Evolutionary conservation across 2,888 invertebrate genomes (phyloP).

Genomic region (Emesis russula): DNA sequence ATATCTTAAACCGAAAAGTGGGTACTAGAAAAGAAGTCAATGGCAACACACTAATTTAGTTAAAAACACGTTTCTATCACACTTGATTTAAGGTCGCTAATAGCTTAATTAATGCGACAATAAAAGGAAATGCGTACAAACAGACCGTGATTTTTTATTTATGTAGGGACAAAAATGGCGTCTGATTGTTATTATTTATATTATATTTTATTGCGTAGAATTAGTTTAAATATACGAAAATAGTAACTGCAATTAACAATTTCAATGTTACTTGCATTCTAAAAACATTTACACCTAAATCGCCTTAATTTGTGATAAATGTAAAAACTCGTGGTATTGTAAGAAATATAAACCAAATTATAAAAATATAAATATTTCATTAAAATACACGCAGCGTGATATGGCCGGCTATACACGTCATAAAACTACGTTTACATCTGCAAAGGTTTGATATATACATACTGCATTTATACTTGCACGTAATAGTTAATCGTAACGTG

Average conservation of each 20-base stretch:
- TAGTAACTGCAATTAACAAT: slow-evolving; percentile 19
- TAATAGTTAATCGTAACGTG: background rate
- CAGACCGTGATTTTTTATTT: too few relatives aligned
- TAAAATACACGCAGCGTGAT: background rate
- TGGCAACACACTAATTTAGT: background rate
- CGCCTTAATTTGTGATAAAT: slow-evolving; percentile 14
- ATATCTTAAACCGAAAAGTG: background rate
- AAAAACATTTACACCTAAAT: slow-evolving; percentile 4
- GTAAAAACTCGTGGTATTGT: slow-evolving; percentile 30
- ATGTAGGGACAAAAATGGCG: background rate
- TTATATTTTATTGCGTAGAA: background rate
- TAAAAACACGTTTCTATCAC: background rate
- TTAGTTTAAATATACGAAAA: background rate
- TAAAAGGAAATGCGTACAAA: background rate
- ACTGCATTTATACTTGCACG: background rate
- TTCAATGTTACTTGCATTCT: background rate
- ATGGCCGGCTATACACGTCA: too few relatives aligned
- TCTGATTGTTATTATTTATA: background rate
- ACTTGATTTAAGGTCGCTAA: background rate
- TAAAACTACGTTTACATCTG: background rate
- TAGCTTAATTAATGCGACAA: background rate
- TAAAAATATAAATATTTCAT: slow-evolving; percentile 44
- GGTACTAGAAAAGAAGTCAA: background rate
- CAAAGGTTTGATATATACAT: background rate
- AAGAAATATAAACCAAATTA: slow-evolving; percentile 41